A percentile compares a stretch with the other conserved stretches of the same genome.
Evolutionary conservation across 1,140 invertebrate species (phyloP).

Genomic region (Steinernema khuongi): DNA sequence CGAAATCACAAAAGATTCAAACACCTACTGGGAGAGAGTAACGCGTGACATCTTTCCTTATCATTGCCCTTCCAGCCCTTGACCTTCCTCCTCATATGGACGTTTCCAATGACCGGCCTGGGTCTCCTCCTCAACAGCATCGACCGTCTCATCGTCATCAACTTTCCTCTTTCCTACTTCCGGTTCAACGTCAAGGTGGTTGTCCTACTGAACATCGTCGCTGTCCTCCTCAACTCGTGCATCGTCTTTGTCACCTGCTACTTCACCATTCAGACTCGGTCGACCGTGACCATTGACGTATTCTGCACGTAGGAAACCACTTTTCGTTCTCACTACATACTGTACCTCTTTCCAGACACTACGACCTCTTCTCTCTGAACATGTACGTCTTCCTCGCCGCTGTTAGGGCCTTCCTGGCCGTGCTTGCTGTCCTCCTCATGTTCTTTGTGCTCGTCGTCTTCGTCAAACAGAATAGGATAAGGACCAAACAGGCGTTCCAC

Average conservation of each 20-base stretch:
- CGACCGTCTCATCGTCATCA: slow-evolving; percentile 6
- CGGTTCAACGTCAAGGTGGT: neutral
- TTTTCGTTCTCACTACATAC: neutral
- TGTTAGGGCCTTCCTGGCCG: neutral
- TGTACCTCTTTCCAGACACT: neutral
- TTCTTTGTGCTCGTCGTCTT: neutral
- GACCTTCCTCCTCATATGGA: neutral
- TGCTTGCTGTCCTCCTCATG: neutral
- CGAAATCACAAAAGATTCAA: too few relatives aligned
- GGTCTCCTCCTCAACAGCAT: slow-evolving; percentile 7
- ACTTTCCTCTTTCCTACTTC: neutral
- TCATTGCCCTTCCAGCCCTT: neutral
- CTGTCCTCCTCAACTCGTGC: neutral
- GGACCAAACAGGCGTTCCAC: neutral
- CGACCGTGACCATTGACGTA: neutral
- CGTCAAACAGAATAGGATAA: neutral
- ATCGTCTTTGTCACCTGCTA: neutral
- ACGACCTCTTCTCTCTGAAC: neutral
- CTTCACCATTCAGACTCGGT: neutral
- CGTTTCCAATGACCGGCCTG: neutral
- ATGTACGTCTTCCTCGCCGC: neutral
- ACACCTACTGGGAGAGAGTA: too few relatives aligned
- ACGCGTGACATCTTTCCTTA: neutral
- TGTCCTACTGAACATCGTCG: neutral
- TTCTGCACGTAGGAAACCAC: neutral